Evolutionary conservation across 1,140 invertebrate species (phyloP).

Genomic region (Megathymus violae): DNA sequence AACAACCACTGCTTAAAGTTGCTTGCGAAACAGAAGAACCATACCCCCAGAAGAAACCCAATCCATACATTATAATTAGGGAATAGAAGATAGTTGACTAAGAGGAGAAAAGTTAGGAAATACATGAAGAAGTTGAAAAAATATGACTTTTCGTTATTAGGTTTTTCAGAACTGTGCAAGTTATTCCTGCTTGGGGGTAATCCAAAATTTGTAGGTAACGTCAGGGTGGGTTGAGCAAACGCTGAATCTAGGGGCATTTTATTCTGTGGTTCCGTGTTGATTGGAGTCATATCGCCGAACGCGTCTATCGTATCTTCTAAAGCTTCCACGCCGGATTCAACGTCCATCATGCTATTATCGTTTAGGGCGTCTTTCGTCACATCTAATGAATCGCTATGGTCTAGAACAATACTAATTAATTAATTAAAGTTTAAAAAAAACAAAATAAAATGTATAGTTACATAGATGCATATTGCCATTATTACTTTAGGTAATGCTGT

Average conservation of each 20-base stretch:
- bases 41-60: conserved; percentile 78
- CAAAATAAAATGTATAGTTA: no score
- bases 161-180: conserved; percentile 38
- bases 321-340: conserved; percentile 81
- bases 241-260: conserved; percentile 39
- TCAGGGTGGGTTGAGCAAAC: conserved; percentile 29
- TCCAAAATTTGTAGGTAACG: conserved; percentile 54
- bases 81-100: conserved; percentile 67
- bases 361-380: conserved; percentile 53
- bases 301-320: conserved; percentile 75
- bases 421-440: no score
- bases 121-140: conserved; percentile 73
- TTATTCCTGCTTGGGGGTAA: conserved; percentile 65
- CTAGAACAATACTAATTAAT: conserved; percentile 41
- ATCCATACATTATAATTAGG: conserved; percentile 72
- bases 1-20: conserved; percentile 67
- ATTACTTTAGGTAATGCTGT: no score
- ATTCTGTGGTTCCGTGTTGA: conserved; percentile 41
- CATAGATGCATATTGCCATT: no score
- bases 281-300: conserved; percentile 55
- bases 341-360: conserved; percentile 66
- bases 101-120: conserved; percentile 66
- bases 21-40: conserved; percentile 68
- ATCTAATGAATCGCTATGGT: conserved; percentile 56
- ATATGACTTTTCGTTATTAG: conserved; percentile 50